Conservation (phyloP, 2,113 vertebrate genomes). For the Uria aalge region DNA sequence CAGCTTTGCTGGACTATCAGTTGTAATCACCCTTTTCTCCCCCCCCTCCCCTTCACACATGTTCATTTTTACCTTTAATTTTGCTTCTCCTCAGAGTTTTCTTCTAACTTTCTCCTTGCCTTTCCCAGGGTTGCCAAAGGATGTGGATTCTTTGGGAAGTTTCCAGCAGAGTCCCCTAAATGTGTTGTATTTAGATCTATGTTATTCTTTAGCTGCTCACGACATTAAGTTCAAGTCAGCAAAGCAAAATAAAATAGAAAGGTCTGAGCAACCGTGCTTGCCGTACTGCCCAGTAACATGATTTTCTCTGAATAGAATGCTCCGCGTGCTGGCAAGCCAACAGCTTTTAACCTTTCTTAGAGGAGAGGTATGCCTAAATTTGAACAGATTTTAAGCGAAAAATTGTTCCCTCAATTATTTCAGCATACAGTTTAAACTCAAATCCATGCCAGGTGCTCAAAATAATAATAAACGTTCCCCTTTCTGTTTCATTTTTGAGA, state of each 20-base stretch:
- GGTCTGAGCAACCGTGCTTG: background rate
- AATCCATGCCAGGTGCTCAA: background rate
- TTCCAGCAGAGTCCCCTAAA: background rate
- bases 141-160: background rate
- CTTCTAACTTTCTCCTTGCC: constrained; percentile 18
- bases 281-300: background rate
- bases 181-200: background rate
- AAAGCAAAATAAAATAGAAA: background rate
- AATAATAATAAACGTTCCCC: background rate
- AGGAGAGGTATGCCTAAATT: background rate
- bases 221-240: background rate
- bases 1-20: background rate
- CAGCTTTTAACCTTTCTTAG: background rate
- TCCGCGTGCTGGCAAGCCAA: background rate
- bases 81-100: background rate
- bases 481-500: background rate
- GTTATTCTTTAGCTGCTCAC: background rate
- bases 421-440: background rate
- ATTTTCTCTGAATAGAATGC: background rate
- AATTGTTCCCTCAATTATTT: background rate
- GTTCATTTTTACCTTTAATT: constrained; percentile 31
- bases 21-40: background rate
- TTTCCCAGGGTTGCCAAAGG: background rate
- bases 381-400: background rate
- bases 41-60: background rate